Conservation (phyloP, 2,888 invertebrate genomes). For the Neocrepidodera transversa region DNA sequence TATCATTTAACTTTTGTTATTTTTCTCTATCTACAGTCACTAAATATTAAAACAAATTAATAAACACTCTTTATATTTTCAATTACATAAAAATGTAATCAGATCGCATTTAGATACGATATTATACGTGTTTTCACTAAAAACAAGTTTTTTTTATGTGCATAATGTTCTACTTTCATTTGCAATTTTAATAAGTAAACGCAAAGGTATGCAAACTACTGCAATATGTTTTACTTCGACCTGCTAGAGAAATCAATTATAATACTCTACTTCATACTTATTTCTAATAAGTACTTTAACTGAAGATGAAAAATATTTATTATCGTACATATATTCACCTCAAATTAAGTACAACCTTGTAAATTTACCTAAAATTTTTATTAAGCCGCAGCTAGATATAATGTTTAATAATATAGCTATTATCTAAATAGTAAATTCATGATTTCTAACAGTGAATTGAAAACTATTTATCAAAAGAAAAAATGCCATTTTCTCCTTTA, state of each 20-base stretch:
- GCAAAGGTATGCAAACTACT: background rate
- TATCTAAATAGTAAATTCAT: conserved; percentile 8
- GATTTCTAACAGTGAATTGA: conserved; percentile 1
- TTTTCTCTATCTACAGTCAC: background rate
- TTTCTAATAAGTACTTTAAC: background rate
- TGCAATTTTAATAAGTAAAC: conserved; percentile 7
- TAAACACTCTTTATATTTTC: background rate
- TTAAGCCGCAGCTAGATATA: conserved; percentile 37
- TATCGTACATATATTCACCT: conserved; percentile 10
- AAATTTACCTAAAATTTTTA: conserved; percentile 37
- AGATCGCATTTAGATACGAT: conserved; percentile 2
- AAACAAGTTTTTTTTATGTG: conserved; percentile 14
- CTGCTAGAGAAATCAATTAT: conserved; percentile 5
- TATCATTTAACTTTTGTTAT: background rate
- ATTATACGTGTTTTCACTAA: conserved; percentile 12
- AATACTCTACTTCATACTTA: background rate
- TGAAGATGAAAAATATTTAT: background rate
- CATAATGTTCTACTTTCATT: conserved; percentile 21
- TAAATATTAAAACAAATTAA: background rate
- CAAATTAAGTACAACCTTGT: conserved; percentile 16
- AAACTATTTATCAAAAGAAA: conserved; percentile 5
- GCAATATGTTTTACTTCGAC: background rate
- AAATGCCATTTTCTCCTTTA: background rate
- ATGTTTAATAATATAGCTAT: conserved; percentile 22
- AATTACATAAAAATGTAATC: conserved; percentile 5